Conservation (phyloP, 1,140 invertebrate species). For the Hyles vespertilio region DNA sequence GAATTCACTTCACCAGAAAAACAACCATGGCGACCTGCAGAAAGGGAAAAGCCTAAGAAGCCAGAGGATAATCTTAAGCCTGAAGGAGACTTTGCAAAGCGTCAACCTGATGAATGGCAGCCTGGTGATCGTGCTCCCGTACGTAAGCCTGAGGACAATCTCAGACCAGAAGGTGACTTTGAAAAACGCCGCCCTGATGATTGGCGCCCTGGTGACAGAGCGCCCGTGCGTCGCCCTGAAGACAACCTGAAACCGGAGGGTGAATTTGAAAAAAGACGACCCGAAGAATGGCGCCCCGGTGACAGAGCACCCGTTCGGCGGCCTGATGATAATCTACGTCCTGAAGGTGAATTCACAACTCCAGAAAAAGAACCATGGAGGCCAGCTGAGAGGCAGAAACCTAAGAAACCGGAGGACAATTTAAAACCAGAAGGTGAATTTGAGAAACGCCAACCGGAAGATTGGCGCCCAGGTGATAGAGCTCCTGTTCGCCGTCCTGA, state of each 20-base stretch:
- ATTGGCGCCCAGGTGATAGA: conserved; percentile 76
- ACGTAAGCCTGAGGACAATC: conserved; percentile 46
- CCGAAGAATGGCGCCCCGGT: conserved; percentile 79
- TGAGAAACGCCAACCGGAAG: conserved; percentile 56
- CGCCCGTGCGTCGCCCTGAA: conserved; percentile 73
- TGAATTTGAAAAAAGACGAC: conserved; percentile 83
- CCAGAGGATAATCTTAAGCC: conserved; percentile 49
- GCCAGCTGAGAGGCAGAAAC: conserved; percentile 66
- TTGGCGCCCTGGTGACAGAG: conserved; percentile 75
- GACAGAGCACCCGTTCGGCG: conserved; percentile 78
- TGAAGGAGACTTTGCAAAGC: conserved; percentile 73
- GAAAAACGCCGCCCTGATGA: conserved; percentile 47
- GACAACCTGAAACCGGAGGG: conserved; percentile 77
- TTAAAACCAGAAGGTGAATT: conserved; percentile 61
- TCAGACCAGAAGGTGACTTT: conserved; percentile 67
- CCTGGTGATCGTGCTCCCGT: conserved; percentile 71
- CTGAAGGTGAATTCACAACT: conserved; percentile 65
- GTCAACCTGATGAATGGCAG: conserved; percentile 65
- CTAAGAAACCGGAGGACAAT: conserved; percentile 45
- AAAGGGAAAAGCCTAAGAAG: conserved; percentile 57
- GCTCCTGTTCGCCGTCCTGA: conserved; percentile 66
- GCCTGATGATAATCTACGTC: conserved; percentile 69
- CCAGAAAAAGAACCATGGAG: conserved; percentile 54
- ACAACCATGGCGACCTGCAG: conserved; percentile 63
- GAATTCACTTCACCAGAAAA: conserved; percentile 74